Base-by-base conservation (phyloP, 2,797 vertebrate genomes). In the Enteromius mattozi region DNA sequence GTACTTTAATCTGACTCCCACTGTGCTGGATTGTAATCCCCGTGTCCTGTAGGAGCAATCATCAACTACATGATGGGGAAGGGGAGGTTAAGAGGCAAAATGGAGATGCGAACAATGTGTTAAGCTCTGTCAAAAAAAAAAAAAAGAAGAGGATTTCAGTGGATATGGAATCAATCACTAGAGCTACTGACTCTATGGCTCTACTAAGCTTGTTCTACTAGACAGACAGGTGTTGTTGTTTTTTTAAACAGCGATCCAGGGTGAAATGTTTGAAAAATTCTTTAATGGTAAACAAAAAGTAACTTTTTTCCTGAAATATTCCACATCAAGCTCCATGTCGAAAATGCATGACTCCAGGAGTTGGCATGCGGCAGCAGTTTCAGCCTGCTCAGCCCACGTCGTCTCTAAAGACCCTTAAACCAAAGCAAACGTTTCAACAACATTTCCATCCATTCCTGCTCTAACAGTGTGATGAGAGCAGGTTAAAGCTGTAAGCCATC, bases 401-500 rank as follows among this genome's bases (percentile, higher is more conserved):
- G 30, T 78, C 69, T 85, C 45, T 12, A 35, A 83, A 83, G 63
- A 76, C 71, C 70, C 49, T 78, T 82, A 86, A 86, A 85, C 85
- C 85, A 77, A 72, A 86, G 84, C 65, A 47, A 87, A 61, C 65
- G 37, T 86, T 87, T 85, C 68, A 71, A 86, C 66, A 65, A 65
- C 65, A 68, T 84, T 89, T 87, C 82, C 54, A 71, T 72, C 80
- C 42, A 24, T 83, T 83, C 45, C 78, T 68, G 51, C 63, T 83
- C 74, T 82, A 68, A 59, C 37, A 42, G 54, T 80, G 65, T 86
- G 88, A 85, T 87, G 83, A 72, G 88, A 68, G 75, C 75, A 85
- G 80, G 86, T 87, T 88, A 85, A 86, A 81, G 84, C 84, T 86
- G 85, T 85, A 81, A 85, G 83, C 85, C 82, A 85, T 89, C 86